Evolutionary conservation across 2,113 vertebrate genomes (phyloP), one percentile per base, ranked within the genome.

Genomic region (Centrocercus urophasianus): DNA sequence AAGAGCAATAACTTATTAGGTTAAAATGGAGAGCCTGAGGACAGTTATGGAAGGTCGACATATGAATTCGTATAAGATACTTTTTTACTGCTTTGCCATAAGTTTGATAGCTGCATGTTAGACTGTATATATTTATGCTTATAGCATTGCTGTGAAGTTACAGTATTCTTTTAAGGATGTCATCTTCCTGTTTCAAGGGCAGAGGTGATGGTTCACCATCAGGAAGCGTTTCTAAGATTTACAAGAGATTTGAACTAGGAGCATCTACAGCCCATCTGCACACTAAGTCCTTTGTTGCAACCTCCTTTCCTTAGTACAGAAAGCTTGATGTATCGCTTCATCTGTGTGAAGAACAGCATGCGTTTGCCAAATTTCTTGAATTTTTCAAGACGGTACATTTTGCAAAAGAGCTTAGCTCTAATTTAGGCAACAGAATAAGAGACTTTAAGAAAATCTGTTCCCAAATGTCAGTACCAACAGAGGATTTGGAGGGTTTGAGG

Each of bases 381-480:
- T 47, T 24, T 11, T 32, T 93, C 11, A 10, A 2, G 13, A 48
- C 65, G 24, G 45, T 24, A 10, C 19, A 10, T 40, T 91, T 83
- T 78, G 36, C 40, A 78, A 43, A 73, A 69, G 11, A 82, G n/a
- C 10, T 74, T 74, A 34, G 6, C 16, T 86, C 43, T 21, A 73
- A 18, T 83, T 78, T 86, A 57, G 66, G 40, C 45, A 66, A 45
- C 12, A 40, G 43, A 70, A 45, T 61, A 78, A 83, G 63, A 65
- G 32, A 1, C 4, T 65, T 88, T 81, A 9, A 50, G 40, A 85
- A 93, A 94, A 95, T 91, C 30, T 94, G 75, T 87, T 92, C 69
- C 75, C 72, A 93, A 95, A 95, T 83, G 79, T 89, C 79, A 95
- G 79, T 61, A 47, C 34, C 69, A 77, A 65, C 54, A 83, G 76